These are phyloP conservation scores for Rhodeus uyekii DNA, from an alignment of 2,797 vertebrate genomes.

Conservation along the genomic window DNA sequence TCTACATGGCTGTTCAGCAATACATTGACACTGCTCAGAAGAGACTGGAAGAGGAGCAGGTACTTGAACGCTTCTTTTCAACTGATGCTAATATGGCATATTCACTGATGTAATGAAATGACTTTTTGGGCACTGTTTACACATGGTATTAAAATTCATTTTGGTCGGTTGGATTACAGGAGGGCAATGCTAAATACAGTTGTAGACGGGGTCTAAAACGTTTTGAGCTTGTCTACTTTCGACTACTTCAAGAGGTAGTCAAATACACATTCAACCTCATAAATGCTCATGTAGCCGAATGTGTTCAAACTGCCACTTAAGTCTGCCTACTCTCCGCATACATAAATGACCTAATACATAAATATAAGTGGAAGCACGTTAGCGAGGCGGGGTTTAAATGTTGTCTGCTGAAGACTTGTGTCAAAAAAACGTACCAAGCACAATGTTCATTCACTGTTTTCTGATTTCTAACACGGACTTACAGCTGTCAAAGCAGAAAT, in stretches of 20 bases:
- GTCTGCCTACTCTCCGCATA: neutral
- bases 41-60: conserved; percentile 85
- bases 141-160: neutral
- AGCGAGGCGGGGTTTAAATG: too few relatives aligned
- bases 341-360: too few relatives aligned
- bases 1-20: conserved; percentile 86
- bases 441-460: neutral
- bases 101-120: neutral
- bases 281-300: neutral
- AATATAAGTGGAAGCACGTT: neutral
- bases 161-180: neutral
- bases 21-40: conserved; percentile 85
- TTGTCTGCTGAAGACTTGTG: neutral
- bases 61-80: conserved; percentile 28
- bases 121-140: neutral
- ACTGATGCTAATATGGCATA: neutral
- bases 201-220: neutral
- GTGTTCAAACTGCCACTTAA: neutral
- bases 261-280: neutral
- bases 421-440: too few relatives aligned
- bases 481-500: too few relatives aligned
- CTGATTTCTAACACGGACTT: too few relatives aligned
- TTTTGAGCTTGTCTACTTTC: neutral
- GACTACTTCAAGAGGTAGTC: neutral
- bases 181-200: neutral